Evolutionary conservation across 2,113 vertebrate genomes (phyloP).

Genomic region (Pachyramphus minor): DNA sequence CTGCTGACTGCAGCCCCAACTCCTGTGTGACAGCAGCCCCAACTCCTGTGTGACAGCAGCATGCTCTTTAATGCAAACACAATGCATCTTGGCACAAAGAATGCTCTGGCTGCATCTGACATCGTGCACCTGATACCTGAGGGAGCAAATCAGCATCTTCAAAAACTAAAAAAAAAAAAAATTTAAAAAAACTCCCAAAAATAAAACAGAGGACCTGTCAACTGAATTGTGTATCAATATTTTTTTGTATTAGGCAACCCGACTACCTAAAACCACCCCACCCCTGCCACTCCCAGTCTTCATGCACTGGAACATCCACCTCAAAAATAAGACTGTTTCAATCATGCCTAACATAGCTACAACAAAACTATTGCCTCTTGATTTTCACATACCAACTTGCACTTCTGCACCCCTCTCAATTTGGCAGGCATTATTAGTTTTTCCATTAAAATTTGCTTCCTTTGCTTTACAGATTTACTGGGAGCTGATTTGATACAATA

Average conservation of each 20-base stretch:
- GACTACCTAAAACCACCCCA: background rate
- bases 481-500: background rate
- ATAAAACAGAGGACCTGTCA: background rate
- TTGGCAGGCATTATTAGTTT: background rate
- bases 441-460: background rate
- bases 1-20: background rate
- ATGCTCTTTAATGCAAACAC: background rate
- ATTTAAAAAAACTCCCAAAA: background rate
- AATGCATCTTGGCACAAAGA: background rate
- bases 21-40: background rate
- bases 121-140: background rate
- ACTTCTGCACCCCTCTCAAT: background rate
- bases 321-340: constrained; percentile 32
- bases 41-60: fast-evolving
- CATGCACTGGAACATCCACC: background rate
- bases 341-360: background rate
- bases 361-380: background rate
- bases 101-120: background rate
- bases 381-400: background rate
- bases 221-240: background rate
- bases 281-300: constrained; percentile 26
- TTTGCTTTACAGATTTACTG: background rate
- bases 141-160: background rate
- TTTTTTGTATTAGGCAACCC: constrained; percentile 29
- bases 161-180: background rate